Evolutionary conservation across 2,797 vertebrate species (phyloP), one percentile per base, ranked within the genome.

Genomic region (Tapirus indicus): DNA sequence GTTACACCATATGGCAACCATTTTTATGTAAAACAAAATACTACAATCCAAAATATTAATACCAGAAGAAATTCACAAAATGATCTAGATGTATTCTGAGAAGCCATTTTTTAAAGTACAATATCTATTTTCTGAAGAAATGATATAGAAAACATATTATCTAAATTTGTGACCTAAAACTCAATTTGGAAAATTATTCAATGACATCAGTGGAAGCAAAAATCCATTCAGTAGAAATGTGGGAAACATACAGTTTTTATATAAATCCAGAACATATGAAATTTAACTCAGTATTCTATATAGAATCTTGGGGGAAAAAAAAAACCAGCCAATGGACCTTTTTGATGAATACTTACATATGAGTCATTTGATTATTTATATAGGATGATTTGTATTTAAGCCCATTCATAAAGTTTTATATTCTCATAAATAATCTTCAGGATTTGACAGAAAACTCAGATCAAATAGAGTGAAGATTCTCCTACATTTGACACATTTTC

Each of bases 61-160:
- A 84, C 10, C 20, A 52, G 25, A 41, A 64, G 2, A 72, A 25
- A 38, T 78, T 18, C 2, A 60, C 27, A 12, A 69, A 85, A 52
- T 54, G 8, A 41, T 49, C 71, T 25, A 66, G 8, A 47, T 2
- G 8, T 7, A 69, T 77, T 82, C 4, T 69, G 62, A 77, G 9
- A 84, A 90, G 47, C 44, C 56, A 91, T n/a, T 58, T 58, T 6
- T 21, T 85, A 79, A 93, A 52, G 18, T 72, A 41, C n/a, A 79
- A 41, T 12, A 68, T 74, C 1, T 58, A 41, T 16, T 12, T 62
- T 75, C 18, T 66, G n/a, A 38, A 62, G 35, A 52, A 27, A 47
- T n/a, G 58, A 75, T 20, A 88, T 21, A 32, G 16, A 83, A 83
- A 66, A 47, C 18, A 38, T 32, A 27, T 56, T 41, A 72, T 56